These are phyloP conservation scores for Coilia nasus DNA, from an alignment of 2,797 vertebrate genomes.

Conservation along the genomic window DNA sequence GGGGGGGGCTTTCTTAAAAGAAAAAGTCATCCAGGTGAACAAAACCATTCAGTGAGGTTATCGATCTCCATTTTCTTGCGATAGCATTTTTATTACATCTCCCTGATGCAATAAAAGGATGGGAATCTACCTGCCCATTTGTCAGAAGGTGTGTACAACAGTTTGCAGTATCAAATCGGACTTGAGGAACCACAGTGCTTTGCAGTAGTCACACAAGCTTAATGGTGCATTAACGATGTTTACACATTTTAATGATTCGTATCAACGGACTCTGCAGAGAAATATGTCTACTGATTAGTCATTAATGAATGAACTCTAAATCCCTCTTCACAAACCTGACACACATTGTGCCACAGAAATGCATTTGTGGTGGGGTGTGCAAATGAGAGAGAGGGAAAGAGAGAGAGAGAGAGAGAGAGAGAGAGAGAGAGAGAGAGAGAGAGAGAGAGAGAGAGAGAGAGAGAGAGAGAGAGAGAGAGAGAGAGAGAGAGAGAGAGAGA, in stretches of 20 bases:
- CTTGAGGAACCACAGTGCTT: background rate
- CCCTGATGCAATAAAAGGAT: background rate
- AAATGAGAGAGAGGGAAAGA: background rate
- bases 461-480: too few species aligned
- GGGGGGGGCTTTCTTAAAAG: background rate
- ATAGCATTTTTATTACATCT: background rate
- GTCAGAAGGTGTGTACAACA: background rate
- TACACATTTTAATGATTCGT: constrained; percentile 14
- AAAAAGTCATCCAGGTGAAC: background rate
- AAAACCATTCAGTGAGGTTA: background rate
- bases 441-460: too few species aligned
- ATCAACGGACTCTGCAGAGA: background rate
- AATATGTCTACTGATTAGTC: constrained; percentile 14
- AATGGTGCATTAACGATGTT: constrained; percentile 23
- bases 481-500: background rate
- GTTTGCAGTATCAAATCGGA: background rate
- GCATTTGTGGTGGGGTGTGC: background rate
- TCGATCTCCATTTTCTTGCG: background rate
- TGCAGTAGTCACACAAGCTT: constrained; percentile 2
- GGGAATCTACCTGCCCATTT: background rate
- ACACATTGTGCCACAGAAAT: background rate
- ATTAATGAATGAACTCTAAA: constrained; percentile 14
- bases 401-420: too few species aligned
- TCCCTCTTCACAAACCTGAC: background rate
- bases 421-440: too few species aligned